Conservation (phyloP, 2,888 invertebrate species). For the Rhimphoctona megacephalus region DNA sequence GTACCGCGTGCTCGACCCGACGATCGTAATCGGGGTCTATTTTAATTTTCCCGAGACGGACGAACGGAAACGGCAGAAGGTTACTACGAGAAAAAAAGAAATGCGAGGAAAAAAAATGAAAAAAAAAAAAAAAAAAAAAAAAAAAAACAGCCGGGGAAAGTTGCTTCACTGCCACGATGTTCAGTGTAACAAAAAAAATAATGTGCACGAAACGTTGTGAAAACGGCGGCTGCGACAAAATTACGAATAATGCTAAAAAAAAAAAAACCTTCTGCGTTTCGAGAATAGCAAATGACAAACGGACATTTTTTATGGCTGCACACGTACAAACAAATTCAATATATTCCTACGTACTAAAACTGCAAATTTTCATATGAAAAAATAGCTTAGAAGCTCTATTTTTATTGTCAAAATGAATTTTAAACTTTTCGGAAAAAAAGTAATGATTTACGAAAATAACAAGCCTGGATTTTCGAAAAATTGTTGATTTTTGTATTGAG, state of each 20-base stretch:
- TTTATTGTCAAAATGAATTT: too few relatives aligned
- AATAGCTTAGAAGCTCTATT: neutral
- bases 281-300: conserved; percentile 1
- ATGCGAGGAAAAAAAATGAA: neutral
- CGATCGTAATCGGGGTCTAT: conserved; percentile 61
- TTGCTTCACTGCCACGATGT: conserved; percentile 19
- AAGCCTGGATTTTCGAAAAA: too few relatives aligned
- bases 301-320: neutral
- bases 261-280: neutral
- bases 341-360: neutral
- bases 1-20: neutral
- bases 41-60: conserved; percentile 54
- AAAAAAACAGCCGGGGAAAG: conserved; percentile 21
- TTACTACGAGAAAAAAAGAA: conserved; percentile 43
- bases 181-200: conserved; percentile 4
- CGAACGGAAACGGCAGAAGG: conserved; percentile 60
- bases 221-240: conserved; percentile 16
- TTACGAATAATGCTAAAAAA: conserved; percentile 17
- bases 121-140: neutral
- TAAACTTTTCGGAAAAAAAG: too few relatives aligned
- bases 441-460: too few relatives aligned
- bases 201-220: conserved; percentile 15
- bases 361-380: neutral
- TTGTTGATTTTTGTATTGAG: too few relatives aligned
- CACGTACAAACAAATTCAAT: conserved; percentile 22